Evolutionary conservation across 2,888 invertebrate genomes (phyloP).

Genomic region (Lasius platythorax): DNA sequence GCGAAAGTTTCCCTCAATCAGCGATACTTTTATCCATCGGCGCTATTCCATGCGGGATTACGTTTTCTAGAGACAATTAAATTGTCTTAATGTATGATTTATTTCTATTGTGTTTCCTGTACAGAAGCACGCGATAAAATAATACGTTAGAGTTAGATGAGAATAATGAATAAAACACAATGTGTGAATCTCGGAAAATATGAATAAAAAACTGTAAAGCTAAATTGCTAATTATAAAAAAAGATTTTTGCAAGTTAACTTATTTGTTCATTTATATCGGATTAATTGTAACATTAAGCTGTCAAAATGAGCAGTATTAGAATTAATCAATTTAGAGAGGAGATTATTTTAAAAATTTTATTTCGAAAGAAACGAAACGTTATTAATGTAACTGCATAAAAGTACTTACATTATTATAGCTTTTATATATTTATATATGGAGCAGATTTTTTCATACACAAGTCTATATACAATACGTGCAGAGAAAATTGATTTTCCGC

Average conservation of each 20-base stretch:
- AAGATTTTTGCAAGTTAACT: not conserved
- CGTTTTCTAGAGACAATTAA: slow-evolving; percentile 20
- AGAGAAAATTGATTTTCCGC: not conserved
- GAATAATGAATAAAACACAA: not conserved
- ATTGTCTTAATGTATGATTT: slow-evolving; percentile 7
- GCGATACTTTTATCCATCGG: slow-evolving; percentile 30
- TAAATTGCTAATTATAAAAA: not conserved
- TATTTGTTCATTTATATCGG: not conserved
- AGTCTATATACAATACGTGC: not conserved
- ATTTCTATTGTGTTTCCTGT: not conserved
- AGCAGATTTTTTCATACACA: not conserved
- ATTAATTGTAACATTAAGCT: not conserved
- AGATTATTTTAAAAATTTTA: not conserved
- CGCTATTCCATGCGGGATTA: slow-evolving; percentile 19
- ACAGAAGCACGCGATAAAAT: not conserved
- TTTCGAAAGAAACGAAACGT: not conserved
- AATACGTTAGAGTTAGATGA: not conserved
- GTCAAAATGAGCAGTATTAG: not conserved
- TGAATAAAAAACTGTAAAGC: not conserved
- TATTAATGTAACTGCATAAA: not conserved
- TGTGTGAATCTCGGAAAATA: not conserved
- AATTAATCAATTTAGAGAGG: not conserved
- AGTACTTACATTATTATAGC: not conserved
- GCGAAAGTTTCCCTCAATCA: slow-evolving; percentile 50
- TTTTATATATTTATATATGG: not conserved